Percentiles rank a stretch among this genome's conserved stretches.
These are phyloP conservation scores for Edolisoma coerulescens DNA, from an alignment of 2,113 vertebrate genomes.

Conservation along the genomic window DNA sequence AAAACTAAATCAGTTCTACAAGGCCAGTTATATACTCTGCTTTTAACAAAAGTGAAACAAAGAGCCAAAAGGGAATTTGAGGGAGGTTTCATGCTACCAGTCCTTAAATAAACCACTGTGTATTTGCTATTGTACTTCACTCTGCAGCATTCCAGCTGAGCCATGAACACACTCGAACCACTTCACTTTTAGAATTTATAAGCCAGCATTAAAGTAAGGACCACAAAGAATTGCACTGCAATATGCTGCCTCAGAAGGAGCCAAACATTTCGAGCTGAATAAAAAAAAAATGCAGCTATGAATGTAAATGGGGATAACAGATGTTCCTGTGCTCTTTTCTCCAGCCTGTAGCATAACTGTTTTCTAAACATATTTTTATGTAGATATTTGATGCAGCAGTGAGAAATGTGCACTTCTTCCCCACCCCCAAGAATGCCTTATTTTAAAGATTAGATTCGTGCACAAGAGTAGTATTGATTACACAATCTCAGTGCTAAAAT, in stretches of 20 bases:
- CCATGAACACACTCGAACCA: not conserved
- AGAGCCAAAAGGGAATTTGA: not conserved
- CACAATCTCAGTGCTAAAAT: not conserved
- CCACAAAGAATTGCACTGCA: not conserved
- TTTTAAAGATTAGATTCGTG: not conserved
- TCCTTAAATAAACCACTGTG: not conserved
- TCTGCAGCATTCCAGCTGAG: not conserved
- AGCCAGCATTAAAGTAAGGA: not conserved
- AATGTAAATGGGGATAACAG: not conserved
- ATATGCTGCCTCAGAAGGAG: not conserved
- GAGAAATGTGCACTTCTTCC: not conserved
- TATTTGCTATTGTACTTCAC: not conserved
- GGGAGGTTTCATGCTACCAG: not conserved
- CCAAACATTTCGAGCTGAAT: not conserved
- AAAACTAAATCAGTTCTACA: not conserved
- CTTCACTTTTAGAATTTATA: not conserved
- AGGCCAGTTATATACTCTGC: not conserved
- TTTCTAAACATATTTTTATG: not conserved
- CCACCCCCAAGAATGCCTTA: not conserved
- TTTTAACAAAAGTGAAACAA: not conserved
- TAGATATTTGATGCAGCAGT: not conserved
- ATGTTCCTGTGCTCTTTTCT: not conserved
- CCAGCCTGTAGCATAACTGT: not conserved
- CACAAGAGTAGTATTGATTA: not conserved
- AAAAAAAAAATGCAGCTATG: not conserved